A percentile compares a stretch with the other conserved stretches of the same genome.
These are phyloP conservation scores for Geophilus truncorum DNA, from an alignment of 2,888 invertebrate genomes.

Conservation along the genomic window DNA sequence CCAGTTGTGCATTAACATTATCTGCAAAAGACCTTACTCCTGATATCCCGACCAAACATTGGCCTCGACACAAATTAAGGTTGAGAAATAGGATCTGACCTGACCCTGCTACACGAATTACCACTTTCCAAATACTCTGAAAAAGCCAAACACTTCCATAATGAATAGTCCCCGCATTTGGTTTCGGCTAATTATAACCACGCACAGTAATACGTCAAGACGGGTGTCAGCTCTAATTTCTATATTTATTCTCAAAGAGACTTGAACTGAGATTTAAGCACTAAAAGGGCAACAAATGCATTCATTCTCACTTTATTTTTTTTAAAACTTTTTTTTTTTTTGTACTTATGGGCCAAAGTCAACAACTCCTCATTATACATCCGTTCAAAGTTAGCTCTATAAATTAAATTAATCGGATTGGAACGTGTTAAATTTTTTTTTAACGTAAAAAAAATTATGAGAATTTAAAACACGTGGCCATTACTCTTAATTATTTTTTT, in stretches of 20 bases:
- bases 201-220: background rate
- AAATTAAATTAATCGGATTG: background rate
- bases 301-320: background rate
- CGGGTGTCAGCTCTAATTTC: background rate
- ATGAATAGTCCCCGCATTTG: background rate
- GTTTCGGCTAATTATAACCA: background rate
- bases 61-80: slow-evolving; percentile 20
- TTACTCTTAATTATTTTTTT: no score
- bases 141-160: background rate
- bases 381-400: background rate
- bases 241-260: background rate
- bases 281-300: background rate
- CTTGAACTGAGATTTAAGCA: background rate
- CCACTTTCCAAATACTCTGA: background rate
- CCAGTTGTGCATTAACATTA: slow-evolving; percentile 17
- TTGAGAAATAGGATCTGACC: background rate
- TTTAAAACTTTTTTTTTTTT: background rate
- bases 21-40: background rate
- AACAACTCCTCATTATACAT: background rate
- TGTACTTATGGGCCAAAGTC: background rate
- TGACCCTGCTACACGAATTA: slow-evolving; percentile 1
- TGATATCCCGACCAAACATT: background rate
- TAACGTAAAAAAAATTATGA: background rate
- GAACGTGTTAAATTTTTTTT: background rate
- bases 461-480: background rate